phyloP scores from a whole-genome alignment of 2,797 vertebrate species.

The Champsocephalus esox region DNA sequence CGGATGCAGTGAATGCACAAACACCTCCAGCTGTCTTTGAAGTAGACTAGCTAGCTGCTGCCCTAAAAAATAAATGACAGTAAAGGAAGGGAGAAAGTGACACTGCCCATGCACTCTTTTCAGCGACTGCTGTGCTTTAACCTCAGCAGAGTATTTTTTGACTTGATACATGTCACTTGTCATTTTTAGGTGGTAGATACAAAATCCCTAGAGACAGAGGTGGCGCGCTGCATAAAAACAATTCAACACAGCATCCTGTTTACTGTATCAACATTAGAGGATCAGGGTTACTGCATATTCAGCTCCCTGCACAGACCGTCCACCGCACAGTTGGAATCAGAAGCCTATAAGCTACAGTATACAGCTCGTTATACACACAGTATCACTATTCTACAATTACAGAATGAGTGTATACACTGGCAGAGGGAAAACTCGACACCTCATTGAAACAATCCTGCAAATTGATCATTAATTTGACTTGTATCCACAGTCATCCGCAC shows the following conservation, averaged over 20 bases:
- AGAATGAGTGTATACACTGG: constrained; percentile 36
- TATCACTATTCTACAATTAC: constrained; percentile 56
- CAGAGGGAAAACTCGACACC: constrained; percentile 19
- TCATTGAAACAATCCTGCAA: constrained; percentile 47
- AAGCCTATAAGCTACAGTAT: constrained; percentile 40
- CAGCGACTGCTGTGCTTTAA: constrained; percentile 48
- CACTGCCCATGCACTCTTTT: constrained; percentile 52
- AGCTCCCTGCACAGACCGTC: constrained; percentile 54
- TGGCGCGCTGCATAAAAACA: constrained; percentile 68
- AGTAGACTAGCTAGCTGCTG: constrained; percentile 69
- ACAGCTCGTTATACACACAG: constrained; percentile 62
- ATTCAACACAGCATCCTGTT: constrained; percentile 60
- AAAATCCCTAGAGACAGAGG: constrained; percentile 65
- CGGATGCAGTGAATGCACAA: constrained; percentile 68
- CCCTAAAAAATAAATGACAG: constrained; percentile 75
- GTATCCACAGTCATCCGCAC: constrained; percentile 33
- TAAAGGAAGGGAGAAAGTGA: constrained; percentile 60
- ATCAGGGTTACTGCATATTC: constrained; percentile 72
- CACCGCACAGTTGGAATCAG: constrained; percentile 55
- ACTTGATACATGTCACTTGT: constrained; percentile 65
- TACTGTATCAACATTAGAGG: constrained; percentile 69
- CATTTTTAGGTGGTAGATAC: constrained; percentile 58
- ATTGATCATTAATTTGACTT: constrained; percentile 60
- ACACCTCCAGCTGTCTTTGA: constrained; percentile 76
- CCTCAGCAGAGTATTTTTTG: constrained; percentile 56